Base-by-base conservation (phyloP, 92 coral and sea anemone genomes). In the Zoanthus gigantus region DNA sequence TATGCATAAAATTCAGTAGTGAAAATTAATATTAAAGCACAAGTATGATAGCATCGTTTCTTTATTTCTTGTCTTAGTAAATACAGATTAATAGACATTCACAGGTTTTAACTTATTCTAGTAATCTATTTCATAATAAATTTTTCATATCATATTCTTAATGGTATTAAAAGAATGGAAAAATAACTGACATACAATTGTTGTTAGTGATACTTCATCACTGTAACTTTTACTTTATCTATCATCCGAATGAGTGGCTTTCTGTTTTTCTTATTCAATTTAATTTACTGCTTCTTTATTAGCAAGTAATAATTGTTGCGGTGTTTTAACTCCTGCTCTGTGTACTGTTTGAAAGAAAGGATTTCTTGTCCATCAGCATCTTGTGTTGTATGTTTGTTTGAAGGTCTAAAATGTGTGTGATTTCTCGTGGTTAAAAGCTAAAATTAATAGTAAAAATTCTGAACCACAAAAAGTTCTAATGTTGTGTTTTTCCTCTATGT, bases 401-500 rank as follows among this genome's bases (percentile, higher is more conserved):
- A 23, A 6, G 3, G 3, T 0, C 12, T 69, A 11, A 69, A 69
- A 69, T 0, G 7, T 69, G 28, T 63, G 29, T 63, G 7, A 13
- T 30, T 17, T 16, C 69, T 16, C 29, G 14, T 16, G 16, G 16
- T 7, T 63, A 17, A 63, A 63, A 63, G 69, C 18, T 63, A 63
- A 63, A 23, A 37, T 37, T 16, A 17, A 7, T 6, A 17, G 3
- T 13, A 17, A 11, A 17, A 11, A 63, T 11, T 67, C 57, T 47
- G 18, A 81, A 28, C 37, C 16, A 11, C 34, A 12, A 50, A 60
- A 66, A 50, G 56, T 81, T 81, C 85, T 81, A 81, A 81, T 81
- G 28, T 23, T 48, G 56, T 81, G 18, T 81, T 81, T 81, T 81
- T 61, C 85, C 85, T 81, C 75, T 73, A 81, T 81, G 85, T 14